Evolutionary conservation across 2,888 invertebrate genomes (phyloP), one percentile per base, ranked within the genome.

Genomic region (Sarcophaga caerulescens): DNA sequence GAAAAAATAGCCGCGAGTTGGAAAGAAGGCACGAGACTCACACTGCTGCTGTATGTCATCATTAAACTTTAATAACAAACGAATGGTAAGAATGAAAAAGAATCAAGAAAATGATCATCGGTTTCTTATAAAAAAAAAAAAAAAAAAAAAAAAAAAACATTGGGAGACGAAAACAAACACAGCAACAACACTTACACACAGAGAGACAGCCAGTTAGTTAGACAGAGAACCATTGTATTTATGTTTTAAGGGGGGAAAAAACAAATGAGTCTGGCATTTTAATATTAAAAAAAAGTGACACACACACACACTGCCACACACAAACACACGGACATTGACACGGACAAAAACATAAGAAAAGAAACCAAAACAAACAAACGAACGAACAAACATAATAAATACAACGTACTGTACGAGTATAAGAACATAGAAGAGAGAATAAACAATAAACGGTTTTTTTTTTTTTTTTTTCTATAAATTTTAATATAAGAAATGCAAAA

Each of bases 191-290:
- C 10, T 60, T 6, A n/a, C 44, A 65, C 19, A 45, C 2, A 19
- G 14, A 19, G 14, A 45, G 60, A 60, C 65, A 62, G 60, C 57
- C 66, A 81, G n/a, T 17, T n/a, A 60, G n/a, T 8, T 60, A 21
- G 21, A 60, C 60, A 60, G 60, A 60, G 10, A 60, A 6, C 14
- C 19, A 60, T 62, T 35, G 52, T 14, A 52, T 74, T 62, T 63
- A 19, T 59, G 19, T 45, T 66, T 35, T 35, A 35, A 35, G 10
- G 35, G 35, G 35, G 3, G 45, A 8, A 35, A n/a, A 45, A 81
- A 77, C 71, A 83, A 85, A 73, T 76, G 73, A 73, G 80, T 73
- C 80, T 85, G 68, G 62, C 45, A 69, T 80, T 69, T 80, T 60
- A 63, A 79, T 75, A 65, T 65, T 75, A 75, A 12, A 60, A 52